A percentile compares a stretch with the other conserved stretches of the same genome.
Conservation (phyloP, 2,888 invertebrate species). For the Catotricha subobsoleta region DNA sequence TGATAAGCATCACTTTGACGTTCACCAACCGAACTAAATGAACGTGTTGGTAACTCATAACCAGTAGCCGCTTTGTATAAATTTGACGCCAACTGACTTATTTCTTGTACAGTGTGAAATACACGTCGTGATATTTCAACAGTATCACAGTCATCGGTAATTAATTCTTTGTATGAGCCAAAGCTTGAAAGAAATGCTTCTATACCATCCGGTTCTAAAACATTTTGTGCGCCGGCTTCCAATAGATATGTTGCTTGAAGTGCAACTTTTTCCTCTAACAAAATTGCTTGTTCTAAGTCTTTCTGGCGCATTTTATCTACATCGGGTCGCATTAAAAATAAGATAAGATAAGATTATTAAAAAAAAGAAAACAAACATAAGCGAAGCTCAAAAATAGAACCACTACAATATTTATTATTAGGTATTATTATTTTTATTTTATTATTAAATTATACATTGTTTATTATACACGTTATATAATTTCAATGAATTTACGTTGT, state of each 20-base stretch:
- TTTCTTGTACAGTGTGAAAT: constrained; percentile 37
- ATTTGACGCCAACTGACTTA: constrained; percentile 53
- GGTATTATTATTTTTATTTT: no score
- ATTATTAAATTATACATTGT: no score
- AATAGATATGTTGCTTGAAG: constrained; percentile 27
- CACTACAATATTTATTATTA: no score
- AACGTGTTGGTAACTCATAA: constrained; percentile 58
- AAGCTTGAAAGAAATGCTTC: constrained; percentile 27
- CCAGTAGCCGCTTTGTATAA: constrained; percentile 47
- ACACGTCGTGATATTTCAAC: constrained; percentile 71
- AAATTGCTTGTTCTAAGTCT: constrained; percentile 67
- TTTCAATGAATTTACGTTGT: no score
- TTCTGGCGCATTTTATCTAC: constrained; percentile 73
- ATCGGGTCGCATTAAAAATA: constrained; percentile 65
- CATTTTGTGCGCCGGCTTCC: constrained; percentile 15
- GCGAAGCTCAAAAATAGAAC: constrained; percentile 1
- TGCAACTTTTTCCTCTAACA: constrained; percentile 74
- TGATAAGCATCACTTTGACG: constrained; percentile 72
- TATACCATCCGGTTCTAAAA: constrained; percentile 10
- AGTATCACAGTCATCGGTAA: constrained; percentile 59
- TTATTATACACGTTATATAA: no score
- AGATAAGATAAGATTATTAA: constrained; percentile 6
- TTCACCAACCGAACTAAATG: constrained; percentile 87
- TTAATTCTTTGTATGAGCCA: constrained; percentile 47
- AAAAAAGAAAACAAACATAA: background rate